Base-by-base conservation (phyloP, 1,140 invertebrate species). In the Drepana arcuata region DNA sequence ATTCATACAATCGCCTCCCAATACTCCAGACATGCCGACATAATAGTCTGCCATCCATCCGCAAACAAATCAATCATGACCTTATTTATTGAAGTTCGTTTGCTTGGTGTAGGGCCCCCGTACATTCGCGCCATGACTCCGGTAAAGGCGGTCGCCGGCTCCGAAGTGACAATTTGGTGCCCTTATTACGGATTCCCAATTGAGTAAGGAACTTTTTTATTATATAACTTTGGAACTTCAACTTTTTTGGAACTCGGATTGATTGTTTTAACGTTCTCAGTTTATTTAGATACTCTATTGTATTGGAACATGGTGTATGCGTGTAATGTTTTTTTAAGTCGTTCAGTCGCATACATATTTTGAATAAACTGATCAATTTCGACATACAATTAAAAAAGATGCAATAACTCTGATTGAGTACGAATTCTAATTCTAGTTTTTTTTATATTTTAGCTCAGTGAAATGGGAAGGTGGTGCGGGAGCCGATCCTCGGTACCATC, bases 151-250 rank as follows among this genome's bases (percentile, higher is more conserved):
- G 90, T 95, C 18, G 91, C 93, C 12, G 93, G 92, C 14, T 85
- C 90, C 36, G 88, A 90, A 61, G 86, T 93, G 21, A 88, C 87
- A 33, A 86, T 97, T 24, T 88, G 90, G 48, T 97, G 95, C 80
- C 93, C 94, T 39, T 95, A 95, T 46, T 92, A 93, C 13, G 95
- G 95, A 25, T 94, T 92, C 80, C 94, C 95, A 11, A 89, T 96
- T 45, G 88, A 82, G 83, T 84, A 50, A 69, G 73, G 56, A 42
- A 18, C n/a, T 11, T 12, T 42, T 32, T 47, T 33, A n/a, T 27
- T 16, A n/a, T 27, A 41, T 18, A 28, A 23, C 2, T 16, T 12
- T 4, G 25, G 7, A 7, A 29, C 13, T 29, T 25, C 11, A 25
- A 10, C 24, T 9, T 25, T 7, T 25, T n/a, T 9, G n/a, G n/a